phyloP scores from a whole-genome alignment of 2,113 vertebrate genomes.

The Bufo bufo region DNA sequence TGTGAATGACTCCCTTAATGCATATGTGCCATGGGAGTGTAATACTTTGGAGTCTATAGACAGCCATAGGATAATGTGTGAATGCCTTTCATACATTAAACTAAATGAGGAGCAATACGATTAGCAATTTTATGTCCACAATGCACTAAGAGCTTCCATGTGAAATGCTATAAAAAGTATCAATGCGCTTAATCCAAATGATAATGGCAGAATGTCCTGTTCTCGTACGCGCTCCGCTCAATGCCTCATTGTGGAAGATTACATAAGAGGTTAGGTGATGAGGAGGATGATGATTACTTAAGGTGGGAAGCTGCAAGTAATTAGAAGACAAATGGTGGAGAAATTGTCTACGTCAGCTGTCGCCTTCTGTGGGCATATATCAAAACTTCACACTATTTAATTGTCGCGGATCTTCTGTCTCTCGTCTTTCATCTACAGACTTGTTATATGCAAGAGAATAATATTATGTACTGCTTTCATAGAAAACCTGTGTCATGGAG shows the following conservation, averaged over 20 bases:
- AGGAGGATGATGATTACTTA: not conserved
- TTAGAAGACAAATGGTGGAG: conserved; percentile 33
- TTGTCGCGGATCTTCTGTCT: conserved; percentile 37
- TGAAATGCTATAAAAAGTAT: conserved; percentile 15
- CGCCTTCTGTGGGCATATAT: conserved; percentile 13
- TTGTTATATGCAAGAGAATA: conserved; percentile 51
- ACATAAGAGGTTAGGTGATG: not conserved
- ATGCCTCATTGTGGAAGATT: conserved; percentile 30
- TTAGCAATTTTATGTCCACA: not conserved
- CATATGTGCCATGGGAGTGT: not conserved
- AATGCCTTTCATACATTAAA: conserved; percentile 17
- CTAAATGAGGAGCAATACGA: not conserved
- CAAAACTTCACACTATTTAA: conserved; percentile 43
- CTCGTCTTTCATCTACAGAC: conserved; percentile 33
- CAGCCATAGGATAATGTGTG: not conserved
- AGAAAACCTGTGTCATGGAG: conserved; percentile 35
- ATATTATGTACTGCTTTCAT: conserved; percentile 48
- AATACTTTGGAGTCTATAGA: not conserved
- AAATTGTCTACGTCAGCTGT: conserved; percentile 29
- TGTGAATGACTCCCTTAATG: not conserved
- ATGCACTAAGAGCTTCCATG: conserved; percentile 1
- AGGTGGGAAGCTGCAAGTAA: conserved; percentile 35
- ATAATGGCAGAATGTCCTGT: conserved; percentile 11
- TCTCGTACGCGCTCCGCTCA: not conserved
- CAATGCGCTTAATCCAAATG: conserved; percentile 15